Base-by-base conservation (phyloP, 2,797 vertebrate species). In the Chaunax sp. region DNA sequence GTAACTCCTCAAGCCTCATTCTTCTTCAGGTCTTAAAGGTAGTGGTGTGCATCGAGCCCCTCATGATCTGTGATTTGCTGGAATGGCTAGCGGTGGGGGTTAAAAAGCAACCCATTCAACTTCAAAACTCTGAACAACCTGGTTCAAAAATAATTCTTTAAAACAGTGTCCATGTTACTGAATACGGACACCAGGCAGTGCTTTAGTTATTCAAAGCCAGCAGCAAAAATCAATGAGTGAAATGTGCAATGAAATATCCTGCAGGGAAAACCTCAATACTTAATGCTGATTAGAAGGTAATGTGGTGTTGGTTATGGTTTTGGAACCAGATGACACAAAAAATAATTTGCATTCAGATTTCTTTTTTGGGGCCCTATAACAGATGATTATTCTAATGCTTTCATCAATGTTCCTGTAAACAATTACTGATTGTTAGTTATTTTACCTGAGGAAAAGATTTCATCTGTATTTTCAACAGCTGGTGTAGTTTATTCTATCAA, bases 381-480 rank as follows among this genome's bases (percentile, higher is more conserved):
- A 77, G 72, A 77, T 81, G 63, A 83, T 63, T 76, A 58, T 64
- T 41, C 64, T 52, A 59, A 67, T 68, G 69, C 58, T 80, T 77
- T 80, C 70, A 76, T 75, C 81, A 72, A 16, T 22, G 59, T 74
- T 75, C 66, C 68, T 62, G 67, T 78, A 68, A 87, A 78, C 74
- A 87, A 61, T 78, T 61, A 66, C 71, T 46, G 66, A 67, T 82
- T 71, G 68, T 86, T 62, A 44, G 54, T 41, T 52, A 65, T 83
- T 69, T 62, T 73, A 86, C 70, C 79, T 58, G 66, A 71, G 47
- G 53, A 78, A 38, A 6, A n/a, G 57, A 75, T 81, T 83, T 81
- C 46, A 76, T 72, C 53, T 72, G 35, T 9, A 66, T 58, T 80
- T 63, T 45, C 9, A 70, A 56, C 83, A 83, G 79, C 72, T 79